These are phyloP conservation scores for silkworm (Bombyx mori) DNA, from an alignment of 1,140 invertebrate genomes.

Conservation along the genomic window DNA sequence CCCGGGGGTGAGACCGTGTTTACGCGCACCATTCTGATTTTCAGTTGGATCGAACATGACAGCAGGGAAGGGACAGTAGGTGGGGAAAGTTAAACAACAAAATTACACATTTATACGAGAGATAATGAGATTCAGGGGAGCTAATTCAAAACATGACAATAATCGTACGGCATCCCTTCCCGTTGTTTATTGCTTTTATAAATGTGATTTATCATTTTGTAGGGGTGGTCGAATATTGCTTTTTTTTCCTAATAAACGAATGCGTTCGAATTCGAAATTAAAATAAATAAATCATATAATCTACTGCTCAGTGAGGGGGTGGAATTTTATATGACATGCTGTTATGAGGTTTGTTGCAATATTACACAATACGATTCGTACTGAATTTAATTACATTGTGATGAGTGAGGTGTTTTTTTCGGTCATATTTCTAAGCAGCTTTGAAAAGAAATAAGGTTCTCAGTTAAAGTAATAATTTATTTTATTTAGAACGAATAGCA, in stretches of 20 bases:
- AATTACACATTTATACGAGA: background rate
- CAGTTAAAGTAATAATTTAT: too few species aligned
- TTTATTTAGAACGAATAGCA: too few species aligned
- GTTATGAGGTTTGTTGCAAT: too few species aligned
- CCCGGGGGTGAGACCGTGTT: conserved; percentile 4
- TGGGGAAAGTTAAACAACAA: background rate
- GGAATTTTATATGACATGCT: background rate
- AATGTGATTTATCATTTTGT: conserved; percentile 16
- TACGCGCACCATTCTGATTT: background rate
- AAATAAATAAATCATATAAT: conserved; percentile 14
- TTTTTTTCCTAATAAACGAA: conserved; percentile 14
- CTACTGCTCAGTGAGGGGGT: background rate
- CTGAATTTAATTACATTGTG: too few species aligned
- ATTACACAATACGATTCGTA: too few species aligned
- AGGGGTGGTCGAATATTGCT: conserved; percentile 8
- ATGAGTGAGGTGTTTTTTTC: too few species aligned
- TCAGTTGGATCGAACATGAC: too few species aligned
- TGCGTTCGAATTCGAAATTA: conserved; percentile 11
- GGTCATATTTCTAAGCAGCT: too few species aligned
- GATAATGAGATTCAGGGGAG: conserved; percentile 1
- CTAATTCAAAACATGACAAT: background rate
- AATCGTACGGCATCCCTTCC: conserved; percentile 3
- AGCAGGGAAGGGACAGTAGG: too few species aligned
- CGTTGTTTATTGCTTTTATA: conserved; percentile 17
- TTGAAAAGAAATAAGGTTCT: too few species aligned